Base-by-base conservation (phyloP, 2,113 vertebrate species). In the Colistium nudipinnis region DNA sequence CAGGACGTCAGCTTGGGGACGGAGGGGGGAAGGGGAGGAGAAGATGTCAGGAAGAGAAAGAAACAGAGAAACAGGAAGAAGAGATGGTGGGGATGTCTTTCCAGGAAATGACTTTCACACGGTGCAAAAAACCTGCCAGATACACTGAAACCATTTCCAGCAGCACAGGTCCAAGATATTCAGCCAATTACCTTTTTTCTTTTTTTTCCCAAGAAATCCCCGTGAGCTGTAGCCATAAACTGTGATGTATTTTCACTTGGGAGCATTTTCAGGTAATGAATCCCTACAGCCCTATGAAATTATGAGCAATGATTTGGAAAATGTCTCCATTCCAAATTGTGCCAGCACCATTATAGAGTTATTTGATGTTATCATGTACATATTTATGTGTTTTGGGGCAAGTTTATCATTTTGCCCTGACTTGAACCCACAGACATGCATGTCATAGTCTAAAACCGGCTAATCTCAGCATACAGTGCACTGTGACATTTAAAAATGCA, bases 91-190 rank as follows among this genome's bases (percentile, higher is more conserved):
- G 61, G 67, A 82, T 56, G 62, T 62, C 78, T 86, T 85, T 82
- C 67, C 82, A 87, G 84, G 89, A 91, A 88, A 87, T 81, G 22
- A 61, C 80, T 87, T 85, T 81, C 52, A 71, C 80, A 84, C 75
- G 72, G 73, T 65, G 35, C 44, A 67, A 62, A 79, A n/a, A 28
- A 49, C 59, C 53, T 78, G 84, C 85, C 87, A 90, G 67, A 73
- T 52, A 77, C 7, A 4, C 49, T 67, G 31, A 74, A 84, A 68
- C 55, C 61, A 31, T 82, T 87, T 81, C 74, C 76, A 75, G 59
- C 60, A 59, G 67, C 68, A 49, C 41, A 49, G 64, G 31, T 70
- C 55, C 30, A 43, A 71, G 36, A 82, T 54, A 76, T 13, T 48
- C 60, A 5, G 56, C 68, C 71, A 75, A 79, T 75, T 78, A 75